Conservation (phyloP, 2,888 invertebrate genomes). For the Tenthredo mesomela region DNA sequence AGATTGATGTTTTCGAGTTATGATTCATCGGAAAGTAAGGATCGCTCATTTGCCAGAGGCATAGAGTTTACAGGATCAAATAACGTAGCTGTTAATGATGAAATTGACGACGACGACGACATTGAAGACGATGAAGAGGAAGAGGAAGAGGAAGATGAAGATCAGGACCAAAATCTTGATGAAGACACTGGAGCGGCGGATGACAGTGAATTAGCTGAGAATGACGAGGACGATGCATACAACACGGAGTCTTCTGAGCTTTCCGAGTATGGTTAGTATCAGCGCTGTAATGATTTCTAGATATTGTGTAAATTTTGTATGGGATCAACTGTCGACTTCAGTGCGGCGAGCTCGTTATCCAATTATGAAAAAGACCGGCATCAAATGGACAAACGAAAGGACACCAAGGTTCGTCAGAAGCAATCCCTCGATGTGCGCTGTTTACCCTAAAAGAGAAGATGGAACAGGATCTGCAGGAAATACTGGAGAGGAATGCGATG, state of each 20-base stretch:
- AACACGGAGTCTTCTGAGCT: constrained; percentile 55
- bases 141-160: constrained; percentile 24
- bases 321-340: constrained; percentile 36
- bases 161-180: constrained; percentile 54
- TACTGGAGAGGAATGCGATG: neutral
- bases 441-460: constrained; percentile 3
- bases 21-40: constrained; percentile 25
- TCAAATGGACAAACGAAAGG: constrained; percentile 17
- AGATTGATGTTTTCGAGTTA: constrained; percentile 36
- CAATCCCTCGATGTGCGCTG: constrained; percentile 4
- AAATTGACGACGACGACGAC: constrained; percentile 43
- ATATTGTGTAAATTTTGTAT: constrained; percentile 43
- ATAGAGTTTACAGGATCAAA: constrained; percentile 22
- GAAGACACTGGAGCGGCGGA: constrained; percentile 59
- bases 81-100: constrained; percentile 31
- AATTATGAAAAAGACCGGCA: constrained; percentile 15
- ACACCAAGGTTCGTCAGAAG: constrained; percentile 13
- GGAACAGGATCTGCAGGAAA: neutral
- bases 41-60: constrained; percentile 30
- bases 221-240: constrained; percentile 57
- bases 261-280: constrained; percentile 69
- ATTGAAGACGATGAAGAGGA: constrained; percentile 53
- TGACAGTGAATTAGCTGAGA: constrained; percentile 56
- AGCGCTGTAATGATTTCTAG: constrained; percentile 23
- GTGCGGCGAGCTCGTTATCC: constrained; percentile 21